phyloP scores from a whole-genome alignment of 2,113 vertebrate genomes.

The Halichoerus grypus region DNA sequence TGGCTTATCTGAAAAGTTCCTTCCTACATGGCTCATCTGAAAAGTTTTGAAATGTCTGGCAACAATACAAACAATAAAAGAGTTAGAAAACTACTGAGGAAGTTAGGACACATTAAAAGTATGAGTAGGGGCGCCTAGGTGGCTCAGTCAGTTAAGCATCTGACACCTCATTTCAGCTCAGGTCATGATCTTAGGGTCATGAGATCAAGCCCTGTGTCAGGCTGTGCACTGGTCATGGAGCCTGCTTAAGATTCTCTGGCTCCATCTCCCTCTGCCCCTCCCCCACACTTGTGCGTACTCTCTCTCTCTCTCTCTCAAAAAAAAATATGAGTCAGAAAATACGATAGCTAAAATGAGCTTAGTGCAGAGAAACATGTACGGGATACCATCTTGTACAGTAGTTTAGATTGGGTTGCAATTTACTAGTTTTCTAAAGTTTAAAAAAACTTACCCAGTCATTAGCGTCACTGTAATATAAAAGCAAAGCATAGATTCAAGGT shows the following conservation, averaged over 20 bases:
- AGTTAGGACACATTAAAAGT: neutral
- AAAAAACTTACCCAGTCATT: neutral
- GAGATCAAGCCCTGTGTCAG: neutral
- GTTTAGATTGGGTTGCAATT: neutral
- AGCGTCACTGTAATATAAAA: neutral
- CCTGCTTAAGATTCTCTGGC: neutral
- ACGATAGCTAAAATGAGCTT: neutral
- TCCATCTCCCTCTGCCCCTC: neutral
- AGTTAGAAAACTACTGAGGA: neutral
- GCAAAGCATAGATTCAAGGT: neutral
- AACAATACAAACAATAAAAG: neutral
- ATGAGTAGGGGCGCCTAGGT: neutral
- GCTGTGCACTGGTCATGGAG: neutral
- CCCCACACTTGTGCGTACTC: neutral
- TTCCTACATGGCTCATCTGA: neutral
- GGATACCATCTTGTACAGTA: neutral
- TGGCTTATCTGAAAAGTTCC: neutral
- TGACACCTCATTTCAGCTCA: neutral
- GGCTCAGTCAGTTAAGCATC: neutral
- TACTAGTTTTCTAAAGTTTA: neutral
- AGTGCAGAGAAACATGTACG: neutral
- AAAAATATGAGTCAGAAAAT: neutral
- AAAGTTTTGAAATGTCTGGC: neutral
- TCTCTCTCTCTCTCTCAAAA: neutral
- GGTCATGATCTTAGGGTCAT: neutral